Evolutionary conservation across 2,888 invertebrate species (phyloP).

Genomic region (Palloptera scutellata): DNA sequence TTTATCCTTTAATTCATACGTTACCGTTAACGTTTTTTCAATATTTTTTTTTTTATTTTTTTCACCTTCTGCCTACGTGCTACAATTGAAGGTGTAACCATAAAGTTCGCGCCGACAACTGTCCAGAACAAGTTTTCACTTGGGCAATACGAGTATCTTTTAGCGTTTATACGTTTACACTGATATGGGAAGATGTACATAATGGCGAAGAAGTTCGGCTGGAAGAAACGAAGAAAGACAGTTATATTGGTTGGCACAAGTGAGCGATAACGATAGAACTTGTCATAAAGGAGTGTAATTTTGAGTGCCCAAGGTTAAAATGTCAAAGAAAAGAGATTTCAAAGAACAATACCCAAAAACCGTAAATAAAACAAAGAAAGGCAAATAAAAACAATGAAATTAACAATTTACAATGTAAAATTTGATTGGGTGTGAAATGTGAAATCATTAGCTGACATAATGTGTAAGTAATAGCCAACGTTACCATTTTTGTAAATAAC

Average conservation of each 20-base stretch:
- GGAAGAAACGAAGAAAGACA: constrained; percentile 24
- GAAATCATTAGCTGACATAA: constrained; percentile 1
- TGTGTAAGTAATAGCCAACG: too few species aligned
- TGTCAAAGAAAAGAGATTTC: constrained; percentile 1
- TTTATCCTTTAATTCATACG: not conserved
- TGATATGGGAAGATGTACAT: constrained; percentile 2
- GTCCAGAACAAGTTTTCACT: constrained; percentile 27
- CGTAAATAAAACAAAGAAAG: not conserved
- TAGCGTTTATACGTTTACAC: constrained; percentile 28
- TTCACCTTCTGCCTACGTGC: not conserved
- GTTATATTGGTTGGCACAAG: constrained; percentile 10
- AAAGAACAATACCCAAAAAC: constrained; percentile 4
- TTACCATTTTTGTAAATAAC: too few species aligned
- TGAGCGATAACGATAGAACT: constrained; percentile 27
- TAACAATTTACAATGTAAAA: constrained; percentile 14
- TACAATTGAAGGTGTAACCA: constrained; percentile 52
- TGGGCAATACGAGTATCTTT: constrained; percentile 5
- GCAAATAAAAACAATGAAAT: not conserved
- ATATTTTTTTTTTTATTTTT: not conserved
- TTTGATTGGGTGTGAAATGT: constrained; percentile 30
- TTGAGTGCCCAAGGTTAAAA: constrained; percentile 30
- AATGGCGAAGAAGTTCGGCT: too few species aligned
- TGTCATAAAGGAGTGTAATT: constrained; percentile 37
- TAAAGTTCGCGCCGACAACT: constrained; percentile 53
- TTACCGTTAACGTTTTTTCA: constrained; percentile 10